Conservation (phyloP, 2,888 invertebrate genomes). For the Endotricha flammealis region DNA sequence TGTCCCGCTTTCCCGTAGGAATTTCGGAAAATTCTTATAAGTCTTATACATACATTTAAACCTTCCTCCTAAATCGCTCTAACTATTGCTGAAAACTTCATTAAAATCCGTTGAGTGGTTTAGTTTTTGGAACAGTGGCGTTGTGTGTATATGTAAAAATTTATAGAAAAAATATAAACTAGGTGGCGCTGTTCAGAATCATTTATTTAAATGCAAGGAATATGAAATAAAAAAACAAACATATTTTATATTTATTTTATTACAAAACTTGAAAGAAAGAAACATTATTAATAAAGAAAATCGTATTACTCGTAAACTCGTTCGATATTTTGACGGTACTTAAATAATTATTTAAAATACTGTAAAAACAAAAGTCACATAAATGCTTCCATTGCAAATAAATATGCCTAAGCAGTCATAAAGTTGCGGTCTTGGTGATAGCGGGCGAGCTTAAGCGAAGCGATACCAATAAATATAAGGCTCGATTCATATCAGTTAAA, state of each 20-base stretch:
- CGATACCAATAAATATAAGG: neutral
- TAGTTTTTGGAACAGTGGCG: no score
- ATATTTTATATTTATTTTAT: constrained; percentile 32
- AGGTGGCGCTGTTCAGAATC: no score
- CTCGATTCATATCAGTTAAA: neutral
- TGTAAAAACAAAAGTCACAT: constrained; percentile 27
- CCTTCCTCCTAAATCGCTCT: no score
- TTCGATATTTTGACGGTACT: neutral
- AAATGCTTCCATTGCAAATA: constrained; percentile 36
- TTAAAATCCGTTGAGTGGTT: no score
- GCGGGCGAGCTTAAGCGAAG: constrained; percentile 12
- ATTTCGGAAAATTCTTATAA: no score
- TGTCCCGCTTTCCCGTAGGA: no score
- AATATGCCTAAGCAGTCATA: constrained; percentile 19
- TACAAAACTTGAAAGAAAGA: constrained; percentile 43
- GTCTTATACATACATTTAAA: no score
- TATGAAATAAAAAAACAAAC: constrained; percentile 13
- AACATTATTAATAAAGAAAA: constrained; percentile 37
- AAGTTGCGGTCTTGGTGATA: constrained; percentile 19
- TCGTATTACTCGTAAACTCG: constrained; percentile 14
- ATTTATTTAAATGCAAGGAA: neutral
- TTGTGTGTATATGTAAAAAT: no score
- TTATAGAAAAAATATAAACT: no score
- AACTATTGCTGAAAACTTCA: no score
- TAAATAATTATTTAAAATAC: constrained; percentile 18